These are phyloP conservation scores for Manacus vitellinus DNA, from an alignment of 2,113 vertebrate genomes.

Conservation along the genomic window DNA sequence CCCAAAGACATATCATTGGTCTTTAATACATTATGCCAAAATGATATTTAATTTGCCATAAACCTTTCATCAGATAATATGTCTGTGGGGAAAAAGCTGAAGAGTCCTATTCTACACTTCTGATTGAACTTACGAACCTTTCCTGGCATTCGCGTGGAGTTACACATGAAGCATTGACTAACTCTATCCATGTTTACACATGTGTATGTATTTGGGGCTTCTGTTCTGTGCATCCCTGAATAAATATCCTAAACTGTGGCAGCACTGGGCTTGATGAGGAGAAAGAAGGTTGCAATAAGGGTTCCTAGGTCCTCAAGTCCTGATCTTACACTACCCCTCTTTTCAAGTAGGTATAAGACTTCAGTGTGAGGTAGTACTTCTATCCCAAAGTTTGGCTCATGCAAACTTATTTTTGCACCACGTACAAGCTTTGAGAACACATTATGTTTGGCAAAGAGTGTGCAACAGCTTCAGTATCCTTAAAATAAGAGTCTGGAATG, in stretches of 20 bases:
- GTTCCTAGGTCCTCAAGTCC: background rate
- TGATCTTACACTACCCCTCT: background rate
- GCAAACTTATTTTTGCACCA: background rate
- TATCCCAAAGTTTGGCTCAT: background rate
- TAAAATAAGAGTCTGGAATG: background rate
- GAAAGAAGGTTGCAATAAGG: background rate
- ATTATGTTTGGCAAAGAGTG: background rate
- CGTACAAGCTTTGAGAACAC: background rate
- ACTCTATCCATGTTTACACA: background rate
- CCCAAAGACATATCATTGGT: background rate
- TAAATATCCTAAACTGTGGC: background rate
- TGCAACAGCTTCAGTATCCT: background rate
- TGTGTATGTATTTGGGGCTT: background rate
- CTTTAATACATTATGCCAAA: background rate
- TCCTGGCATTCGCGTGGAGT: background rate
- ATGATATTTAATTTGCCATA: background rate
- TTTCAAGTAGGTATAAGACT: background rate
- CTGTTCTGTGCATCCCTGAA: background rate
- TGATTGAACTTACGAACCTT: background rate
- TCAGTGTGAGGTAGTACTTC: background rate
- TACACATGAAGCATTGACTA: background rate
- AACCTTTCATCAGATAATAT: conserved; percentile 7
- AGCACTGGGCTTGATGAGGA: background rate
- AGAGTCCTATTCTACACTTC: background rate
- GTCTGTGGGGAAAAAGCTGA: background rate